Base-by-base conservation (phyloP, 2,888 invertebrate species). In the Tinea semifulvella region DNA sequence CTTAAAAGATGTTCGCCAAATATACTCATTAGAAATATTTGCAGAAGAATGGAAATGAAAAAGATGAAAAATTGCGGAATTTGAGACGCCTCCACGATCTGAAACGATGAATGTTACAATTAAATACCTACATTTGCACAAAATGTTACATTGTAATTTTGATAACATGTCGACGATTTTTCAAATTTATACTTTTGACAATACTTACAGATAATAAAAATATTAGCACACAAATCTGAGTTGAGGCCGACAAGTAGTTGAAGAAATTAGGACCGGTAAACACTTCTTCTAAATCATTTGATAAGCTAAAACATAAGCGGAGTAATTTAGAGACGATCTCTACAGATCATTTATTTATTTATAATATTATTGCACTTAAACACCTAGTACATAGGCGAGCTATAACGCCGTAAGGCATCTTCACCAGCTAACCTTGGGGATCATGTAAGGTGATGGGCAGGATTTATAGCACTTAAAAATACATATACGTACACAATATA, bases 11-110 rank as follows among this genome's bases (percentile, higher is more conserved):
- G 63, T 59, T 74, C 73, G 2, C 73, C 73, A 42, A 69, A 74
- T 3, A 67, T 58, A 48, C 73, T 68, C 61, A 71, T 72, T 63
- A 69, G 68, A 19, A 73, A 52, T 46, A 74, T 69, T 56, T 73
- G 74, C 22, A 71, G 36, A 1, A 74, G 48, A 3, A 71, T 64
- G 1, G 71, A 68, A 2, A 53, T 43, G 2, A 74, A 53, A 48
- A 74, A 73, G 18, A 74, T 53, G 10, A 72, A 44, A 25, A 60
- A 60, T 2, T 64, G 68, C 4, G 72, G 70, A 19, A 68, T 50
- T 57, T 67, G 58, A 18, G 58, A 52, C 55, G 61, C 56, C 14
- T 53, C 47, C 4, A 61, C 61, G 43, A 56, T 58, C 63, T 62
- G 52, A 44, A 56, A 55, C n/a, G n/a, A n/a, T n/a, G n/a, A n/a